Evolutionary conservation across 2,888 invertebrate species (phyloP).

Genomic region (Mayetiola destructor): DNA sequence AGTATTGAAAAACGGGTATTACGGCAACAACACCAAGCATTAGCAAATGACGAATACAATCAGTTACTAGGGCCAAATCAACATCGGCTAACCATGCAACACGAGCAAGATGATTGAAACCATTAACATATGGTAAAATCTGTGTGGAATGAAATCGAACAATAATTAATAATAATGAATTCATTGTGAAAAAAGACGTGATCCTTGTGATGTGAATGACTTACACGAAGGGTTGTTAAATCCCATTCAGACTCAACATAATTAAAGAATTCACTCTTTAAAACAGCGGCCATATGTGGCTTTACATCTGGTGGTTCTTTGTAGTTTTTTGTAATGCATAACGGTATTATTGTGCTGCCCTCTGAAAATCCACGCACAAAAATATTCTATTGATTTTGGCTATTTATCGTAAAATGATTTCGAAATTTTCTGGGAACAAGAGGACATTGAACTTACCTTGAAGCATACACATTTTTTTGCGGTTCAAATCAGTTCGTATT

Average conservation of each 20-base stretch:
- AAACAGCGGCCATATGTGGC: conserved; percentile 67
- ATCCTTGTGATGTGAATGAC: conserved; percentile 18
- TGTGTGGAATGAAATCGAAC: no score
- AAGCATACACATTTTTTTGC: conserved; percentile 51
- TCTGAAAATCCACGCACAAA: no score
- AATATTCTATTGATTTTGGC: neutral
- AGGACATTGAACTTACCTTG: conserved; percentile 38
- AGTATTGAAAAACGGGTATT: conserved; percentile 68
- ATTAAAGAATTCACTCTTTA: conserved; percentile 50
- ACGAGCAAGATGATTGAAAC: conserved; percentile 63
- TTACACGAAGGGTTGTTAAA: conserved; percentile 65
- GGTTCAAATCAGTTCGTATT: conserved; percentile 56
- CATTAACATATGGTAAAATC: conserved; percentile 67
- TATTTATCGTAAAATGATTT: no score
- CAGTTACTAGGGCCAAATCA: conserved; percentile 64
- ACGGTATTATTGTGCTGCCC: conserved; percentile 56
- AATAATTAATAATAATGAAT: no score
- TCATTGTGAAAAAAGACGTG: no score
- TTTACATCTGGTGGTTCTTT: conserved; percentile 56
- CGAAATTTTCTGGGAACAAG: neutral
- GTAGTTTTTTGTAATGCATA: conserved; percentile 57
- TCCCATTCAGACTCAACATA: conserved; percentile 62
- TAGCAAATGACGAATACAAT: conserved; percentile 66
- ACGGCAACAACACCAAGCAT: conserved; percentile 59
- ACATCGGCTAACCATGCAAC: conserved; percentile 68